phyloP scores from a whole-genome alignment of 1,140 invertebrate genomes.

The Euborellia annulipes region DNA sequence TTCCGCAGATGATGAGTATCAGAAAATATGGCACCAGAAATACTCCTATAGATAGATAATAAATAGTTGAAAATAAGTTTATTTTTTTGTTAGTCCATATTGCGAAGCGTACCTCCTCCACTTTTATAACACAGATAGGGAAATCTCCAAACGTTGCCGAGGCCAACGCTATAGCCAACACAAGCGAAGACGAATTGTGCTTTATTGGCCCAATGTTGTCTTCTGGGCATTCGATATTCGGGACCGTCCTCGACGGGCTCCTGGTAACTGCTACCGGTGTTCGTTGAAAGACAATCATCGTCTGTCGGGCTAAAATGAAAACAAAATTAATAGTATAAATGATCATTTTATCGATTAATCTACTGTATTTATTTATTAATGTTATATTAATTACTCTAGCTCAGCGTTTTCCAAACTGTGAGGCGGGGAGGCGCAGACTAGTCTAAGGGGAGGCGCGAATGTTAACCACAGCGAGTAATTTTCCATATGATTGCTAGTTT shows the following conservation, averaged over 20 bases:
- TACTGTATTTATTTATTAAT: too few relatives aligned
- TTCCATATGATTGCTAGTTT: too few relatives aligned
- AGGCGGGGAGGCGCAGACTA: too few relatives aligned
- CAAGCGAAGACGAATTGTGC: conserved; percentile 79
- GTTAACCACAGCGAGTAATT: too few relatives aligned
- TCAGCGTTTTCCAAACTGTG: too few relatives aligned
- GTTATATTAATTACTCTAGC: too few relatives aligned
- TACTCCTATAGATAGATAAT: conserved; percentile 44
- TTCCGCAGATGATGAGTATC: conserved; percentile 60
- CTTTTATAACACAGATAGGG: conserved; percentile 72
- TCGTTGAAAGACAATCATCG: background rate
- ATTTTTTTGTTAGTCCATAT: too few relatives aligned
- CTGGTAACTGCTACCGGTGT: conserved; percentile 1
- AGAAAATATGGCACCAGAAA: conserved; percentile 73
- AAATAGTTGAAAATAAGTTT: too few relatives aligned
- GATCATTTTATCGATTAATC: too few relatives aligned
- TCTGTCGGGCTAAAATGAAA: conserved; percentile 7
- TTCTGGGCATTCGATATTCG: conserved; percentile 42
- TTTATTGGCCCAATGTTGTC: conserved; percentile 77
- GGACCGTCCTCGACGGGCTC: conserved; percentile 4
- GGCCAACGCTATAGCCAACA: conserved; percentile 79
- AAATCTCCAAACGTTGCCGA: conserved; percentile 84
- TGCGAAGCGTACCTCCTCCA: conserved; percentile 73
- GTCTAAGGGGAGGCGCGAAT: too few relatives aligned
- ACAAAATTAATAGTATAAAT: too few relatives aligned